phyloP scores from a whole-genome alignment of 2,888 invertebrate species.

The Agrochola lota region DNA sequence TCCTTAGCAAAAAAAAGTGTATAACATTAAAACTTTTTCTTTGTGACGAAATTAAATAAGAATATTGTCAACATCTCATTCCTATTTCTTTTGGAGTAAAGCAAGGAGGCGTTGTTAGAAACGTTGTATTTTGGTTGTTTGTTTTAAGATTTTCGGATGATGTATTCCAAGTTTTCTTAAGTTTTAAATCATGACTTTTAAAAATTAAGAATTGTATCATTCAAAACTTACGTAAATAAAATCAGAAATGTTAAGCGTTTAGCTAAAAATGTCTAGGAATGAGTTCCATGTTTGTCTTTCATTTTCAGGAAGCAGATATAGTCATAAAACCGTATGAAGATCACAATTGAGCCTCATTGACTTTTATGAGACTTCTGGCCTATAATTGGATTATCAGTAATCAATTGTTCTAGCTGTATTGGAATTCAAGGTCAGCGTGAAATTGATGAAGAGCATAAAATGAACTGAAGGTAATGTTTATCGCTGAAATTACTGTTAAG shows the following conservation, averaged over 20 bases:
- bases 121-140: constrained; percentile 10
- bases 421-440: neutral
- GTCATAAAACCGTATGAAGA: neutral
- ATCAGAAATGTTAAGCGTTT: neutral
- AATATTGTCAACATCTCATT: constrained; percentile 56
- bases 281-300: neutral
- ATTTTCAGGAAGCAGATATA: constrained; percentile 11
- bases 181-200: neutral
- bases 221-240: neutral
- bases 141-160: neutral
- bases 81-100: constrained; percentile 50
- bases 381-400: constrained; percentile 26
- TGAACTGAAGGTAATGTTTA: neutral
- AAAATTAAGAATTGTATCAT: neutral
- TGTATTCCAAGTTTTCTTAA: neutral
- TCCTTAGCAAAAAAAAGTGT: constrained; percentile 62
- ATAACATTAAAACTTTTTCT: constrained; percentile 68
- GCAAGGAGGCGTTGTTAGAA: constrained; percentile 30
- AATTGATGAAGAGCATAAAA: constrained; percentile 9
- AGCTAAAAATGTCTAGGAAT: neutral
- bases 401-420: constrained; percentile 15
- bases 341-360: constrained; percentile 11
- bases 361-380: constrained; percentile 20
- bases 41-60: constrained; percentile 63
- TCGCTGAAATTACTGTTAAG: neutral